These are phyloP conservation scores for Entomobrya proxima DNA, from an alignment of 2,888 invertebrate species.

Conservation along the genomic window DNA sequence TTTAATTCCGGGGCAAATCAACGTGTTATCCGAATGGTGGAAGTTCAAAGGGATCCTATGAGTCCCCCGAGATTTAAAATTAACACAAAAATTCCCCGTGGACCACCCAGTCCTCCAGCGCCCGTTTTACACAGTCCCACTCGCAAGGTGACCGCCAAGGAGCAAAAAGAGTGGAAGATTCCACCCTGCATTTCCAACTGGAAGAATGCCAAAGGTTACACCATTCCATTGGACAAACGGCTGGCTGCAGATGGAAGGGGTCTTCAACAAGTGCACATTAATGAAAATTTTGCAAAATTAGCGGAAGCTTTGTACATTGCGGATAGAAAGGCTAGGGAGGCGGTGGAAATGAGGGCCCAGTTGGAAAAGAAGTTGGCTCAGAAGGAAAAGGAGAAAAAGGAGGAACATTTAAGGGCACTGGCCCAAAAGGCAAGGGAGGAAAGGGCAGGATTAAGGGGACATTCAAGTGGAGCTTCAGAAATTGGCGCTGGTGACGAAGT, in stretches of 20 bases:
- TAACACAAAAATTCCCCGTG: constrained; percentile 98
- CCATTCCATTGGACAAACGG: constrained; percentile 97
- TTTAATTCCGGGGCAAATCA: constrained; percentile 99
- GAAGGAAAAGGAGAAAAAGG: constrained; percentile 98
- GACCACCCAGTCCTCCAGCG: constrained; percentile 98
- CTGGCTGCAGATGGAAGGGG: constrained; percentile 99
- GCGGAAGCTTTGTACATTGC: constrained; percentile 99
- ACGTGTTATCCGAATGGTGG: constrained; percentile 96
- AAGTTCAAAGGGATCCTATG: constrained; percentile 97
- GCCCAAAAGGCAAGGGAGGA: constrained; percentile 98
- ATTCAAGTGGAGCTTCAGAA: constrained; percentile 76
- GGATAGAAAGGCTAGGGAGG: constrained; percentile 96
- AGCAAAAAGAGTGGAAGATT: constrained; percentile 99
- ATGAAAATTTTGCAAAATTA: constrained; percentile 99
- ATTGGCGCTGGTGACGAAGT: no score
- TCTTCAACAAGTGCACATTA: constrained; percentile 97
- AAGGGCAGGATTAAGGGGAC: constrained; percentile 87
- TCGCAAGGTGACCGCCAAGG: constrained; percentile 95
- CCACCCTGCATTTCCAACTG: constrained; percentile 99
- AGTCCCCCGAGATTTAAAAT: constrained; percentile 98
- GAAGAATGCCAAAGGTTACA: constrained; percentile 99
- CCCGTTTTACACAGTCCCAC: constrained; percentile 99
- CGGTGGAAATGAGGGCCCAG: constrained; percentile 97
- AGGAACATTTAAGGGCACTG: constrained; percentile 93
- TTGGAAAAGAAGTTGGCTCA: constrained; percentile 97